Conservation (phyloP, 2,888 invertebrate genomes). For the Melipona bicolor region DNA sequence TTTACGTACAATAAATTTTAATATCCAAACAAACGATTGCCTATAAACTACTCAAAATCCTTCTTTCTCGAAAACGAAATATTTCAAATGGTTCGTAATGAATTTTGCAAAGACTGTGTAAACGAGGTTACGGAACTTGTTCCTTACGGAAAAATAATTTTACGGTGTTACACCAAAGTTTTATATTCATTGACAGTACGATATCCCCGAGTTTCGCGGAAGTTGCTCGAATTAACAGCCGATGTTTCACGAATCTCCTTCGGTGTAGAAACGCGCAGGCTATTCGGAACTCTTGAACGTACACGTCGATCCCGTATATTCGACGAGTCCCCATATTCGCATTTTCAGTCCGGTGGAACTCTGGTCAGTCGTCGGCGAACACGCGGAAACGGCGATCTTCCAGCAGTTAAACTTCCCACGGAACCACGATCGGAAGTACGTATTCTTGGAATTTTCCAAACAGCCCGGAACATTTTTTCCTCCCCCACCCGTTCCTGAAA, state of each 20-base stretch:
- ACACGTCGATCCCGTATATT: conserved; percentile 22
- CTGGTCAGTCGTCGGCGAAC: neutral
- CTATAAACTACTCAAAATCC: too few species aligned
- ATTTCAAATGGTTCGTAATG: too few species aligned
- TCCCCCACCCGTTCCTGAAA: too few species aligned
- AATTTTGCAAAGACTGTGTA: neutral
- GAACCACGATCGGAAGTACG: neutral
- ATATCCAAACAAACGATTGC: too few species aligned
- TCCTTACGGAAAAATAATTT: neutral
- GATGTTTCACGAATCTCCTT: conserved; percentile 11
- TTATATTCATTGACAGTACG: neutral
- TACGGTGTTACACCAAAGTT: neutral
- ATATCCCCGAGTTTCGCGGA: neutral
- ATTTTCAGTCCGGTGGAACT: conserved; percentile 13
- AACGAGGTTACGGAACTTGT: neutral
- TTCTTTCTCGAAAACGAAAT: too few species aligned
- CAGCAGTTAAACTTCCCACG: conserved; percentile 40
- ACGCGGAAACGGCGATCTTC: conserved; percentile 16
- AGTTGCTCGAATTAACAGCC: conserved; percentile 15
- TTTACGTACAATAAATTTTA: too few species aligned
- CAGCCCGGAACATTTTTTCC: neutral
- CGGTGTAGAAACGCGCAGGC: conserved; percentile 10
- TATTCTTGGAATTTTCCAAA: conserved; percentile 28
- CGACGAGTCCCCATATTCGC: conserved; percentile 21
- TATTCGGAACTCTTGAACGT: conserved; percentile 21